Evolutionary conservation across 1,140 invertebrate species (phyloP).

Genomic region (Atta colombica): DNA sequence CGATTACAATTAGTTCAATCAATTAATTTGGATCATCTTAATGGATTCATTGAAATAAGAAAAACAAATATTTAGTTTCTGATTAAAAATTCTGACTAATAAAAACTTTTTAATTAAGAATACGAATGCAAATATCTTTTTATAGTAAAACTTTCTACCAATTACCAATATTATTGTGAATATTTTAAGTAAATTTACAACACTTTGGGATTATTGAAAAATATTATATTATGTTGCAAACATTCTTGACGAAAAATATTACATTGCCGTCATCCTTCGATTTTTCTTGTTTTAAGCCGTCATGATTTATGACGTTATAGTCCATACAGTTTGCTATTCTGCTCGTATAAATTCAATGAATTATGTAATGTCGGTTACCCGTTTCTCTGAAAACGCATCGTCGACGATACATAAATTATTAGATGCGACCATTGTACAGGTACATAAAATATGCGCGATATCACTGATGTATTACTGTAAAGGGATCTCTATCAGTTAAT

Average conservation of each 20-base stretch:
- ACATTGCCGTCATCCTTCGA: background rate
- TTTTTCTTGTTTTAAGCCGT: slow-evolving; percentile 57
- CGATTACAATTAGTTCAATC: background rate
- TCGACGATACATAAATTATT: slow-evolving; percentile 61
- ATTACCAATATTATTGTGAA: background rate
- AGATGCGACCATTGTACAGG: slow-evolving; percentile 44
- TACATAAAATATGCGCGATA: slow-evolving; percentile 57
- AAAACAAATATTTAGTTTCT: background rate
- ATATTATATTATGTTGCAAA: slow-evolving; percentile 6
- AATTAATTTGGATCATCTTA: background rate
- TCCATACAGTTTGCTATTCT: slow-evolving; percentile 57
- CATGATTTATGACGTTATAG: slow-evolving; percentile 59
- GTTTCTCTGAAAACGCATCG: slow-evolving; percentile 63
- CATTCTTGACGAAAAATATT: slow-evolving; percentile 45
- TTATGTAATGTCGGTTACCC: slow-evolving; percentile 62
- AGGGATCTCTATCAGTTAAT: slow-evolving; percentile 57
- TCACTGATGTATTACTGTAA: slow-evolving; percentile 53
- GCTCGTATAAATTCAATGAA: slow-evolving; percentile 64
- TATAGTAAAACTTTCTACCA: background rate
- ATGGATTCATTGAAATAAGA: background rate
- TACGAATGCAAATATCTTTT: background rate
- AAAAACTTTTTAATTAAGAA: background rate
- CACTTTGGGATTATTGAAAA: slow-evolving; percentile 20
- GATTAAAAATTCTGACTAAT: background rate
- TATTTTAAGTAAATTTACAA: slow-evolving; percentile 8